Evolutionary conservation across 2,888 invertebrate genomes (phyloP), one percentile per base, ranked within the genome.

Genomic region (Euproctis similis): DNA sequence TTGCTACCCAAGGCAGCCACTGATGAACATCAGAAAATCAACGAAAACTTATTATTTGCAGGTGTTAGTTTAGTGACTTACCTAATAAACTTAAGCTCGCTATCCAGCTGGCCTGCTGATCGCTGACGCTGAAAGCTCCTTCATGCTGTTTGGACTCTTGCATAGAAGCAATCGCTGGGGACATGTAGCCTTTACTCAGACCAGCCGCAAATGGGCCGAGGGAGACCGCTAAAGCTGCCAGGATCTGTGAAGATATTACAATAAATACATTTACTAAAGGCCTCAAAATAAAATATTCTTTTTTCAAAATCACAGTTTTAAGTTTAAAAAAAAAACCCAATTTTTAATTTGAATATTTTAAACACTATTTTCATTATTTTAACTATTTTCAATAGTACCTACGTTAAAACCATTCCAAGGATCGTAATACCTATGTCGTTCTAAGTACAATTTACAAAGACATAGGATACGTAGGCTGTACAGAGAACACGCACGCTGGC

Each of bases 31-130:
- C n/a, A n/a, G n/a, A n/a, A n/a, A n/a, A n/a, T n/a, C n/a, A n/a
- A n/a, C n/a, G n/a, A n/a, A n/a, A n/a, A n/a, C n/a, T n/a, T n/a
- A n/a, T n/a, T n/a, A n/a, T n/a, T n/a, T n/a, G n/a, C n/a, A n/a
- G n/a, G n/a, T n/a, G n/a, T n/a, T n/a, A n/a, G n/a, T n/a, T n/a
- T n/a, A n/a, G n/a, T 5, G 10, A 29, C 81, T 74, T 35, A 85
- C 85, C 85, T 24, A 85, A 53, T 56, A 94, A 87, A 44, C 93
- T 92, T 24, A 94, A 77, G 51, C 92, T 92, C 10, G 93, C 93
- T 13, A 93, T 88, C 93, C 93, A 94, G 38, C 92, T 92, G 10
- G 91, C 92, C 58, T 93, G 90, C 70, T 93, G 92, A 40, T 89
- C 87, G 46, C 86, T 89, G 36, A 90, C 88, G 1, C 88, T 86